Evolutionary conservation across 2,113 vertebrate species (phyloP).

Genomic region (Fulmarus glacialis): DNA sequence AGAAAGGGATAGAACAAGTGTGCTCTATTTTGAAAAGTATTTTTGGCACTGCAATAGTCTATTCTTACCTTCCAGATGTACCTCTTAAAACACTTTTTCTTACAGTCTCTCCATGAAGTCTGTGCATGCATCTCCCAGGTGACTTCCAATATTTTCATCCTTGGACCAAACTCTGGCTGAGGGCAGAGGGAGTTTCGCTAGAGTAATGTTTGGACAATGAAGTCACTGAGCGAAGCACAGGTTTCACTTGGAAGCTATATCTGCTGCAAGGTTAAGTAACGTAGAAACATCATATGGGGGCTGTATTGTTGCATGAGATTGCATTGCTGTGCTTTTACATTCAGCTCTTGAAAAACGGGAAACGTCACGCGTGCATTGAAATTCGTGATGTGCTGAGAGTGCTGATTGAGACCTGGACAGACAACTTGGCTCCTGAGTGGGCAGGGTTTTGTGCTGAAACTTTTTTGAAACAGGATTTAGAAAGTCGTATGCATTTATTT

Average conservation of each 20-base stretch:
- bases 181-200: not conserved
- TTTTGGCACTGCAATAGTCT: conserved; percentile 7
- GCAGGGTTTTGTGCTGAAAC: not conserved
- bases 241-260: not conserved
- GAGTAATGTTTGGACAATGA: accelerated
- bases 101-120: not conserved
- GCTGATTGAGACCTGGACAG: not conserved
- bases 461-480: not conserved
- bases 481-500: not conserved
- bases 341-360: not conserved
- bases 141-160: not conserved
- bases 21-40: conserved; percentile 30
- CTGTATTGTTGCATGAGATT: not conserved
- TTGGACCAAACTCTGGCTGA: not conserved
- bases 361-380: accelerated
- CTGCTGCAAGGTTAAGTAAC: not conserved
- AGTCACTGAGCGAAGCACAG: not conserved
- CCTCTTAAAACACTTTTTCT: not conserved
- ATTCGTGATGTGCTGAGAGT: accelerated
- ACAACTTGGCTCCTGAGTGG: accelerated
- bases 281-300: not conserved
- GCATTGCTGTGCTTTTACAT: not conserved
- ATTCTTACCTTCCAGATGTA: conserved; percentile 35
- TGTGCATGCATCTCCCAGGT: not conserved
- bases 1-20: not conserved